These are phyloP conservation scores for Ctena decussata DNA, from an alignment of 2,888 invertebrate genomes.

Conservation along the genomic window DNA sequence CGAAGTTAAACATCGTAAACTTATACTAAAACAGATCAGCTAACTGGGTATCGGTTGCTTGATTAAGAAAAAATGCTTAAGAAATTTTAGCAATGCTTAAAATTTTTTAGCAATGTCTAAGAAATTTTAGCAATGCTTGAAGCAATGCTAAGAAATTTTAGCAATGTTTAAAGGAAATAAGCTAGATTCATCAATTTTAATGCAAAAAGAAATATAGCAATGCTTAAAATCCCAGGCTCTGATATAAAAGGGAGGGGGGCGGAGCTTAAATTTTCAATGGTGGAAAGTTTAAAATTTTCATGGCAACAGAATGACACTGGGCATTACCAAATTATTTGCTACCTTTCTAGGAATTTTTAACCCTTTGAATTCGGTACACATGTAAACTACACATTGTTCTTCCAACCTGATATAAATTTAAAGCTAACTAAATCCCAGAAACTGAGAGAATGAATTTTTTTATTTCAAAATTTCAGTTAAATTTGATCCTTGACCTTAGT, in stretches of 20 bases:
- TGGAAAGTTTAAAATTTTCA: too few relatives aligned
- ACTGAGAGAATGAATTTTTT: conserved; percentile 43
- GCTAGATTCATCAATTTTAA: conserved; percentile 20
- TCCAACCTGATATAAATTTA: too few relatives aligned
- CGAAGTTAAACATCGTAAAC: conserved; percentile 42
- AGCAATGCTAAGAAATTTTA: neutral
- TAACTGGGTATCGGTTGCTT: neutral
- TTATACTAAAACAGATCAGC: conserved; percentile 13
- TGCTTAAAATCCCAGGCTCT: neutral
- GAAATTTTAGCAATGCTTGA: conserved; percentile 7
- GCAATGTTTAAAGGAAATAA: conserved; percentile 16
- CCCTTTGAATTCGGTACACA: conserved; percentile 41
- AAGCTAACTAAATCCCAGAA: conserved; percentile 31
- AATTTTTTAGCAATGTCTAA: conserved; percentile 3
- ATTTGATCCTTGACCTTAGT: too few relatives aligned
- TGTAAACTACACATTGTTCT: conserved; percentile 44
- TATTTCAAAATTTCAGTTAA: too few relatives aligned
- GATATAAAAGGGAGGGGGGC: too few relatives aligned
- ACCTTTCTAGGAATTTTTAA: too few relatives aligned
- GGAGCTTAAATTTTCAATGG: too few relatives aligned
- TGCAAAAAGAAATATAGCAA: conserved; percentile 1
- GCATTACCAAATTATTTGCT: too few relatives aligned
- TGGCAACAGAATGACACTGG: too few relatives aligned
- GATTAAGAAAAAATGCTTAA: conserved; percentile 32
- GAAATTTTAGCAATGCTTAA: too few relatives aligned